Evolutionary conservation across 2,113 vertebrate genomes (phyloP), one percentile per base, ranked within the genome.

Genomic region (Hypomesus transpacificus): DNA sequence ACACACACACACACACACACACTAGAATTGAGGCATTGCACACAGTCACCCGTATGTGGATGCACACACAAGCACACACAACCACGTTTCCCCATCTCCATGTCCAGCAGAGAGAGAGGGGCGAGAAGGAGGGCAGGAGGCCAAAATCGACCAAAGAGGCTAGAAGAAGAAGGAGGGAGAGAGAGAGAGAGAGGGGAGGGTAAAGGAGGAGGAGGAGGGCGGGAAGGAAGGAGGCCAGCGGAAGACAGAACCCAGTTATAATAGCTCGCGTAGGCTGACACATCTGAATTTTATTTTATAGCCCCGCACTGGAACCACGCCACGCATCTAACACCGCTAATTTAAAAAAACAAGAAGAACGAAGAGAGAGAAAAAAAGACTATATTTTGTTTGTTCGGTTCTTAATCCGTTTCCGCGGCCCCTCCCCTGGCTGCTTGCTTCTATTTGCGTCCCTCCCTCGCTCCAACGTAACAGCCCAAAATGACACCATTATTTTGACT

Each of bases 401-500:
- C 82, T 75, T 87, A 82, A 86, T 86, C 78, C 73, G 75, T 78
- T 81, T 75, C 70, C 78, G 74, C 79, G 18, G 78, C 85, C 81
- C 83, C 82, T 83, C 78, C 85, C 74, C 82, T 82, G 7, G 75
- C 75, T 67, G 82, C 75, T 81, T 79, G 80, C 82, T 77, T 85
- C 91, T 93, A 92, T 89, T 91, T 91, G 85, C 91, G 86, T 87
- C 87, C 67, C 63, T 77, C 66, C 75, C 66, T 73, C 61, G 76
- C 83, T 87, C 80, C 78, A 86, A 87, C 70, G 82, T 80, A 88
- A 84, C 81, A 84, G 81, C 84, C 87, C 87, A 87, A 92, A 93
- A 91, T 92, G 87, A 92, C 91, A 91, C 84, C 84, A 91, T 92
- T 92, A 91, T 92, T 92, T 92, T 92, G 86, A 91, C 91, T 91